phyloP scores from a whole-genome alignment of 1,140 invertebrate species.

The Antheraea mylitta region DNA sequence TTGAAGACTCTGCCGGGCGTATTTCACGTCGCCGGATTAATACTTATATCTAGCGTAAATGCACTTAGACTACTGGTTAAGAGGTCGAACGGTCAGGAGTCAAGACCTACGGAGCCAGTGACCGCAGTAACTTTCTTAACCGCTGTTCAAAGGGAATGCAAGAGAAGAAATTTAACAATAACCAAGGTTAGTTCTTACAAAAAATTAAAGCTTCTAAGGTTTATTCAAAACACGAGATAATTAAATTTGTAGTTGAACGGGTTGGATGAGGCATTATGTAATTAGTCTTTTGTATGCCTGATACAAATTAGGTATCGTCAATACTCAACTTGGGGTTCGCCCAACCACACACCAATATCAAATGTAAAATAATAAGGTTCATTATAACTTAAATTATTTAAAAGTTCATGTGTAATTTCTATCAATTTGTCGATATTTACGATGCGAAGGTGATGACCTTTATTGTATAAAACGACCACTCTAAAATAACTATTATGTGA shows the following conservation, averaged over 20 bases:
- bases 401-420: too few species aligned
- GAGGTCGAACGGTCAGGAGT: constrained; percentile 31
- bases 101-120: constrained; percentile 31
- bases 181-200: constrained; percentile 49
- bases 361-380: too few species aligned
- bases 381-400: too few species aligned
- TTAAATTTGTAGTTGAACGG: too few species aligned
- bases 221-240: too few species aligned
- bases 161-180: constrained; percentile 69
- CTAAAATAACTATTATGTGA: too few species aligned
- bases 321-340: too few species aligned
- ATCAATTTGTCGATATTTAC: too few species aligned
- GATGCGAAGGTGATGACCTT: too few species aligned
- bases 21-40: constrained; percentile 80
- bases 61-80: constrained; percentile 80
- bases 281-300: not conserved
- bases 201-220: not conserved
- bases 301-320: not conserved
- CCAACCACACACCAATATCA: too few species aligned
- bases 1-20: constrained; percentile 81
- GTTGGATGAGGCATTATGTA: too few species aligned
- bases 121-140: constrained; percentile 49
- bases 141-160: constrained; percentile 66
- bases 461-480: too few species aligned
- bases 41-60: constrained; percentile 80